Evolutionary conservation across 2,888 invertebrate genomes (phyloP).

Genomic region (Petrophora chlorosata): DNA sequence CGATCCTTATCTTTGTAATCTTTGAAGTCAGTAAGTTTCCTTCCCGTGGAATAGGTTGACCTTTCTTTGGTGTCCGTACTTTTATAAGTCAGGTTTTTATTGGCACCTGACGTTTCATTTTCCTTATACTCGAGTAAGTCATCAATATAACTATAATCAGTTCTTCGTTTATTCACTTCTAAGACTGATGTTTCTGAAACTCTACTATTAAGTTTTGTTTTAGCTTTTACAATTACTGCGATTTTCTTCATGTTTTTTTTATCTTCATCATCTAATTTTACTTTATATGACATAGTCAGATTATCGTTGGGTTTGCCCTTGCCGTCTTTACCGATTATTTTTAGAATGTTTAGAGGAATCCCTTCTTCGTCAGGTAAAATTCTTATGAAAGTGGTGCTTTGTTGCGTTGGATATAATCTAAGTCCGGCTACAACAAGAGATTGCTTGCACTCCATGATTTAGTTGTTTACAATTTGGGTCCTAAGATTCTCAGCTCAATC

Average conservation of each 20-base stretch:
- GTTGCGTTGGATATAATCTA: slow-evolving; percentile 85
- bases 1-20: too few relatives aligned
- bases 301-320: slow-evolving; percentile 18
- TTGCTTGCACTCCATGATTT: slow-evolving; percentile 80
- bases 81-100: slow-evolving; percentile 15
- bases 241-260: slow-evolving; percentile 30
- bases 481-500: too few relatives aligned
- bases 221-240: slow-evolving; percentile 35
- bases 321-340: slow-evolving; percentile 47
- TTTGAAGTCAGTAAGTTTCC: slow-evolving; percentile 21
- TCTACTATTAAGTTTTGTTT: too few relatives aligned
- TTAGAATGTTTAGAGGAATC: slow-evolving; percentile 81
- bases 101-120: slow-evolving; percentile 19
- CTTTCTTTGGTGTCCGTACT: too few relatives aligned
- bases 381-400: slow-evolving; percentile 81
- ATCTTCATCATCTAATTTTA: slow-evolving; percentile 9
- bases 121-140: too few relatives aligned
- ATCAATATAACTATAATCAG: slow-evolving; percentile 18
- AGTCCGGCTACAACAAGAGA: slow-evolving; percentile 86
- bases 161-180: slow-evolving; percentile 3
- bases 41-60: slow-evolving; percentile 20
- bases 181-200: neutral
- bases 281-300: neutral
- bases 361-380: slow-evolving; percentile 70
- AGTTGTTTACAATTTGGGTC: slow-evolving; percentile 79